phyloP scores from a whole-genome alignment of 2,113 vertebrate species.

The Megaceryle maxima region DNA sequence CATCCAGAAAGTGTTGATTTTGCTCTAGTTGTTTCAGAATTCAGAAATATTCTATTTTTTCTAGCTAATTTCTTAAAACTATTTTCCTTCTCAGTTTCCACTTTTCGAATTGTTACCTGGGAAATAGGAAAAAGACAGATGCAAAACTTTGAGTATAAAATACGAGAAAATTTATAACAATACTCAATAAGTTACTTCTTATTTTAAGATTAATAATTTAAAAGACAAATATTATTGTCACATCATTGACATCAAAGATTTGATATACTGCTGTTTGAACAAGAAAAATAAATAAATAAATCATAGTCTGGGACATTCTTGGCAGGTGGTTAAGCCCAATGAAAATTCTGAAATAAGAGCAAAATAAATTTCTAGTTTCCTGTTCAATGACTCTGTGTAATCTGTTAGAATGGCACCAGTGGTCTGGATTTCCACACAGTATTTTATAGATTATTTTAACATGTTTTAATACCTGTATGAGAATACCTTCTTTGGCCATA shows the following conservation, averaged over 20 bases:
- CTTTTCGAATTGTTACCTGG: background rate
- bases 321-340: background rate
- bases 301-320: background rate
- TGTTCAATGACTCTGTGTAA: background rate
- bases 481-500: background rate
- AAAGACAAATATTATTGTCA: background rate
- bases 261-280: background rate
- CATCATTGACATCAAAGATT: background rate
- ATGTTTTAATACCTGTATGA: background rate
- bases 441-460: background rate
- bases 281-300: background rate
- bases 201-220: background rate
- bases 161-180: background rate
- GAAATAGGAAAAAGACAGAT: background rate
- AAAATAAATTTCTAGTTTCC: background rate
- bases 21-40: background rate
- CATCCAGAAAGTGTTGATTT: background rate
- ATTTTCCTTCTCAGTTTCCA: background rate
- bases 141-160: background rate
- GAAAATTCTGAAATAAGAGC: background rate
- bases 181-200: background rate
- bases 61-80: background rate
- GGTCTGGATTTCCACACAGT: background rate
- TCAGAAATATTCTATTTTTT: background rate
- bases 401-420: background rate